Evolutionary conservation across 2,113 vertebrate genomes (phyloP), one percentile per base, ranked within the genome.

Genomic region (Otocyon megalotis): DNA sequence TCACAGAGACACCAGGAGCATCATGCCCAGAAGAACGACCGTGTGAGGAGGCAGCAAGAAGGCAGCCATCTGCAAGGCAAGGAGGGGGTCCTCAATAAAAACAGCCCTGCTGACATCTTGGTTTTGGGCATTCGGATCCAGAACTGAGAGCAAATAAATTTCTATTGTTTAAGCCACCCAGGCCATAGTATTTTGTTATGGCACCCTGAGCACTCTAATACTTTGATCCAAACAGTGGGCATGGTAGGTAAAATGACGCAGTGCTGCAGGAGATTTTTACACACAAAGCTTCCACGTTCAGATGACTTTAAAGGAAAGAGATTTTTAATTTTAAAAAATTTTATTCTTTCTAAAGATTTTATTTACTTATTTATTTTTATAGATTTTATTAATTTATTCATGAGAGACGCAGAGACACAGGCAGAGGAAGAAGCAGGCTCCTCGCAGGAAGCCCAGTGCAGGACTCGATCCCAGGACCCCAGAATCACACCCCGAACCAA

Each of bases 261-360:
- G 7, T 4, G 35, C 8, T 50, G 24, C 35, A 90, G 69, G 24
- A 15, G 62, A 54, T 32, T 28, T 43, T n/a, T 60, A 82, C 7
- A 26, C 17, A 35, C 17, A 43, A 30, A 43, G 17, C 67, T 60
- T 83, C 58, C 81, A 35, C 30, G 50, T 48, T 87, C 43, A 30
- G 60, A 43, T 35, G 17, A 93, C 28, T 28, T 62, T 69, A 65
- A 67, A 91, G 30, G 63, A 72, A 69, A 93, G 43, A 81, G 22
- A 90, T 50, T 62, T 80, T 77, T 58, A 88, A 80, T 35, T 54
- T 80, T 77, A 37, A 90, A 81, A 86, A 43, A 32, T 19, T 69
- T 9, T n/a, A 20, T 19, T n/a, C 28, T 54, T 54, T 63, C 28
- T 28, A 17, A 69, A 69, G 67, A 69, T 69, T 69, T 35, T 35